Conservation (phyloP, 2,797 vertebrate species). For the Anniella stebbinsi region DNA sequence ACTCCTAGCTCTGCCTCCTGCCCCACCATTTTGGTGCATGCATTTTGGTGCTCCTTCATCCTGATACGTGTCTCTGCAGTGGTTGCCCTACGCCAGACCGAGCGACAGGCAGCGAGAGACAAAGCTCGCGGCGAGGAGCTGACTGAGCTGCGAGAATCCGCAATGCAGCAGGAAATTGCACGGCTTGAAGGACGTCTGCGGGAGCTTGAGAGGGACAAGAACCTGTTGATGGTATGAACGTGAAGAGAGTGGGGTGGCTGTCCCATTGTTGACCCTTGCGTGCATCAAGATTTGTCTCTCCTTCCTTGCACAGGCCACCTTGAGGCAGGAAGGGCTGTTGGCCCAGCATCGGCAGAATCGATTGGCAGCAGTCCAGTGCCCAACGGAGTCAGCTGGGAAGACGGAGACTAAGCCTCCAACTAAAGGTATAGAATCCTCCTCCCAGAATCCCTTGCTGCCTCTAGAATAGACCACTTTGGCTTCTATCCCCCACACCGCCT, state of each 20-base stretch:
- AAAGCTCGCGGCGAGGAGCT: constrained; percentile 78
- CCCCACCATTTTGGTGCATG: not conserved
- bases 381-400: not conserved
- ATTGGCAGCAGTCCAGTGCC: constrained; percentile 53
- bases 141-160: constrained; percentile 72
- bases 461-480: not conserved
- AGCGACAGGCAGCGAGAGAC: constrained; percentile 82
- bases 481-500: not conserved
- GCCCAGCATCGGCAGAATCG: constrained; percentile 77
- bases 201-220: constrained; percentile 80
- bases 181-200: constrained; percentile 73
- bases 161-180: constrained; percentile 73
- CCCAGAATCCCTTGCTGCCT: not conserved
- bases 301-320: constrained; percentile 77
- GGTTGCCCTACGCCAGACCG: constrained; percentile 77
- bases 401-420: not conserved
- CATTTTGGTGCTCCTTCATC: not conserved
- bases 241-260: not conserved
- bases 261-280: too few relatives aligned
- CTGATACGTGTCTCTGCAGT: constrained; percentile 7
- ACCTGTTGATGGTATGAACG: constrained; percentile 78
- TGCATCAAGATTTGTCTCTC: not conserved
- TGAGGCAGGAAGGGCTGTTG: constrained; percentile 79
- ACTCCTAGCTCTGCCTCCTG: not conserved
- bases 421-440: constrained; percentile 23